Evolutionary conservation across 2,113 vertebrate genomes (phyloP), one percentile per base, ranked within the genome.

Genomic region (Dicaeum eximium): DNA sequence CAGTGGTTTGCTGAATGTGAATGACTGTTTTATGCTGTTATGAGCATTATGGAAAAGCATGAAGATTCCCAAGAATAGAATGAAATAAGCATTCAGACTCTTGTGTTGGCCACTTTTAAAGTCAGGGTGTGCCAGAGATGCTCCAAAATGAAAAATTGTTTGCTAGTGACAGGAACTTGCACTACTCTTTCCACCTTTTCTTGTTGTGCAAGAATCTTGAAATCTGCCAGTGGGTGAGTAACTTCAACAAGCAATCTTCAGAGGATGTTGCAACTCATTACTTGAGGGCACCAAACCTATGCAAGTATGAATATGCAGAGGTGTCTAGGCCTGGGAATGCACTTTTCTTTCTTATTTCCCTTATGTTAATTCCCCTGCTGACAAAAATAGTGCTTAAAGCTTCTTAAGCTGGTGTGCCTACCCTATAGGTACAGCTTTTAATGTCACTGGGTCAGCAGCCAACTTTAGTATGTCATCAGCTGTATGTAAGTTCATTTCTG

Each of bases 381-480:
- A 78, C 51, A 78, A 86, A 92, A 92, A 94, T 93, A 96, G 88
- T 10, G 7, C 4, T 1, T 67, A 79, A 97, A 91, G 72, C 94
- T 47, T 92, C 82, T 97, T 93, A 92, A 83, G 50, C 51, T 85
- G 38, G 5, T 69, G 42, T 73, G 64, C 33, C 19, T 86, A 50
- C 64, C 50, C 50, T 90, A 3, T 69, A 62, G 80, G 74, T 61
- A n/a, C 70, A 90, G 70, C 62, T 94, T 93, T 90, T 94, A 82
- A 61, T 70, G 79, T 77, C 45, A 65, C 45, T 80, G 45, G 74
- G 45, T 94, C 70, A 88, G 74, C 74, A 88, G 60, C 47, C 72
- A 90, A 19, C 38, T 86, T 45, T 31, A 73, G 4, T 27, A 13
- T 85, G 47, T 53, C 13, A 53, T 69, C 7, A 13, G 21, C 28